phyloP scores from a whole-genome alignment of 2,113 vertebrate genomes.

The Mystacornis crossleyi region DNA sequence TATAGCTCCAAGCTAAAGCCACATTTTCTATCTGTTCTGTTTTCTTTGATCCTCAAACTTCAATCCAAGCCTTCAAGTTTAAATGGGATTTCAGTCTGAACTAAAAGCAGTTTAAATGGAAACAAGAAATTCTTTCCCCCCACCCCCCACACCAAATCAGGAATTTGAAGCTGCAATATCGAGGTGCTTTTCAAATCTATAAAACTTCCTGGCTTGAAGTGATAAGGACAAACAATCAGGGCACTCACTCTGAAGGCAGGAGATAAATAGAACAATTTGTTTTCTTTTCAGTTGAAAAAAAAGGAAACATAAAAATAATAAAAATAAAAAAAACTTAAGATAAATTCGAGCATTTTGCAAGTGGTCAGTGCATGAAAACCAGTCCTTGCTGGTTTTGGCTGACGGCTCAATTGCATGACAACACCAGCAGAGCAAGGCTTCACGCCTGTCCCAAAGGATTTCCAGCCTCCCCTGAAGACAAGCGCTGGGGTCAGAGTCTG shows the following conservation, averaged over 20 bases:
- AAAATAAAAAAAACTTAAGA: not conserved
- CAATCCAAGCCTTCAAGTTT: slow-evolving; percentile 41
- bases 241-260: slow-evolving; percentile 66
- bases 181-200: slow-evolving; percentile 65
- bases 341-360: not conserved
- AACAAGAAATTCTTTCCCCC: not conserved
- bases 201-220: slow-evolving; percentile 75
- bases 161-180: slow-evolving; percentile 58
- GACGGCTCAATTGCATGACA: not conserved
- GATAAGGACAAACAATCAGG: slow-evolving; percentile 81
- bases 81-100: slow-evolving; percentile 57
- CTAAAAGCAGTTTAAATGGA: slow-evolving; percentile 50
- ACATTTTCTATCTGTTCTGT: not conserved
- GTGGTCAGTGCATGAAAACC: not conserved
- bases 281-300: not conserved
- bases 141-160: not conserved
- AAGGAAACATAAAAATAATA: not conserved
- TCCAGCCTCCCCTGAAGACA: not conserved
- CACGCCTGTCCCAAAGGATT: not conserved
- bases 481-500: not conserved
- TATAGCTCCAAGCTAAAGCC: slow-evolving; percentile 33
- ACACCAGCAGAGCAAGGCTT: not conserved
- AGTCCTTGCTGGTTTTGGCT: not conserved
- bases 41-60: slow-evolving; percentile 57
- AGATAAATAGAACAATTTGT: slow-evolving; percentile 74